Evolutionary conservation across 2,888 invertebrate species (phyloP).

Genomic region (Diloba caeruleocephala): DNA sequence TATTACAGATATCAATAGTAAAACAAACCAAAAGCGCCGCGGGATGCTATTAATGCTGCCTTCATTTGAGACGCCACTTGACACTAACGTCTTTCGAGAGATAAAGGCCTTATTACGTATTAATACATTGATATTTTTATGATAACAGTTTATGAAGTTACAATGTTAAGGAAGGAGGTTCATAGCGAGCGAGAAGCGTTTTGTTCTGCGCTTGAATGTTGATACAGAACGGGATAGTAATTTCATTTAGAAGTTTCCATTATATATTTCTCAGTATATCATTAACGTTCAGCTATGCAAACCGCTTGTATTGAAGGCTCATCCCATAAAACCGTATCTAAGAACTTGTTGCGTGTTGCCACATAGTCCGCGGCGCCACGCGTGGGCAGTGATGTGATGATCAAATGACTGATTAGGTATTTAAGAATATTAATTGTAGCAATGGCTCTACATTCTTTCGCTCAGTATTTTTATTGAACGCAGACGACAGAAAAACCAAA

Average conservation of each 20-base stretch:
- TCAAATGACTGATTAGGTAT: constrained; percentile 85
- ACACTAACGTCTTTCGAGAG: constrained; percentile 50
- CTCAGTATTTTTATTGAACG: constrained; percentile 69
- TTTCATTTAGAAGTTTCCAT: not conserved
- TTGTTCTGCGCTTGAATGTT: not conserved
- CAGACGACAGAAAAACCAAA: constrained; percentile 47
- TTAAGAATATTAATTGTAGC: constrained; percentile 84
- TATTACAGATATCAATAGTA: constrained; percentile 51
- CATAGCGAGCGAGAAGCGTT: constrained; percentile 7
- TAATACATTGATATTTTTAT: constrained; percentile 57
- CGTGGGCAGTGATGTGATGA: constrained; percentile 80
- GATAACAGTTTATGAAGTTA: constrained; percentile 49
- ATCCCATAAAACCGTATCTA: constrained; percentile 40
- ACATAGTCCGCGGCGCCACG: constrained; percentile 72
- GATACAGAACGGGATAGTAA: not conserved
- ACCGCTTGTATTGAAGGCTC: constrained; percentile 50
- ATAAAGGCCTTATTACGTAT: constrained; percentile 55
- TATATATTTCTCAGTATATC: not conserved
- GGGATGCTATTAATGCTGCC: constrained; percentile 50
- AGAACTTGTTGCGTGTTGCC: constrained; percentile 54
- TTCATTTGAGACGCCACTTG: constrained; percentile 50
- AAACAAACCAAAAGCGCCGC: constrained; percentile 53
- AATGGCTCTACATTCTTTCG: constrained; percentile 69
- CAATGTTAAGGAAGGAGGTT: constrained; percentile 5
- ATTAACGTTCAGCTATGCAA: constrained; percentile 21